Base-by-base conservation (phyloP, 2,888 invertebrate species). In the Agrochola macilenta region DNA sequence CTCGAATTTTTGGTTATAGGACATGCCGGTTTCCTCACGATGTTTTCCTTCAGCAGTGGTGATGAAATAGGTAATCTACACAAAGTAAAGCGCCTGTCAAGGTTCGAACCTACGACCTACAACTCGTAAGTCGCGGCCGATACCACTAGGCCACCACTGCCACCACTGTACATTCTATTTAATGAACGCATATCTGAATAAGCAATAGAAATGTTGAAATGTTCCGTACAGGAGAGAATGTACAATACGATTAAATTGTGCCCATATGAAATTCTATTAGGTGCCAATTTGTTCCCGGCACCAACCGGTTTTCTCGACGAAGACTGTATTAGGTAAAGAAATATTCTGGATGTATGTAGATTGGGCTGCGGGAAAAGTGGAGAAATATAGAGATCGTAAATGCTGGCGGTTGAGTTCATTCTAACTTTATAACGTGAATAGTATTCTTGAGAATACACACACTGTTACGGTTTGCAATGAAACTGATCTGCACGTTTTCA, bases 241-340 rank as follows among this genome's bases (percentile, higher is more conserved):
- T 78, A 83, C 64, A 79, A 65, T 74, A 74, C 69, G 74, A 86
- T 83, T 83, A 79, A 83, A 86, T 86, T 84, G 86, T 86, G 84
- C 80, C 84, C 83, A 86, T 86, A 83, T 83, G 83, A 86, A 83
- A 83, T 86, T 83, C 84, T 86, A 86, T 83, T 82, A 85, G 82
- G 83, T 86, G 87, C 79, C 83, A 86, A 86, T 83, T 83, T 83
- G 86, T 86, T 74, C 84, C 26, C 61, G 60, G 65, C 71, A 52
- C 79, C 49, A 72, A 70, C 68, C 86, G 69, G 79, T 74, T 83
- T 74, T 63, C 84, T 79, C 86, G 11, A 20, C 73, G 78, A 79
- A 86, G 79, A 83, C 83, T 86, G 65, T 83, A 72, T 86, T 86
- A 78, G 71, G 86, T 83, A 72, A 83, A 85, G 82, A 85, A 83